Evolutionary conservation across 2,797 vertebrate species (phyloP).

Genomic region (Catamblyrhynchus diadema): DNA sequence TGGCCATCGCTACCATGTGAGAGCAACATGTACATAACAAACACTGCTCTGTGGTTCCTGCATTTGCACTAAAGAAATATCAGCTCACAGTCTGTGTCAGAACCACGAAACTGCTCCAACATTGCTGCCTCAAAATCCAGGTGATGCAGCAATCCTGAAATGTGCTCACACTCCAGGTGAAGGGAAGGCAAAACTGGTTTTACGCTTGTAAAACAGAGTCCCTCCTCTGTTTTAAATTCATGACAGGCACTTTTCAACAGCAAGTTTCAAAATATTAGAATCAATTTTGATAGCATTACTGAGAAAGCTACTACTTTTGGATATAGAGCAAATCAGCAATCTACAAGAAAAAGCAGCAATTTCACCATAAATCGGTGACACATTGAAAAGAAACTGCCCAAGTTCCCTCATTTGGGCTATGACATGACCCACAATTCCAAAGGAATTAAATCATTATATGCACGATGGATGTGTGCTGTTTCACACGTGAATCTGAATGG

Average conservation of each 20-base stretch:
- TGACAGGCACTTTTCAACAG: not conserved
- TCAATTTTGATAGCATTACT: not conserved
- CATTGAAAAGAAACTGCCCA: fast-evolving
- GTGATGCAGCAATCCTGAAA: not conserved
- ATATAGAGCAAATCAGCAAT: not conserved
- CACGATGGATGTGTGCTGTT: not conserved
- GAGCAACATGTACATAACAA: fast-evolving
- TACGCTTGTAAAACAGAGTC: not conserved
- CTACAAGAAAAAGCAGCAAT: not conserved
- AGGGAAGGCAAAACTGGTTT: not conserved
- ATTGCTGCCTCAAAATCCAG: not conserved
- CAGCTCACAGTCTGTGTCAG: not conserved
- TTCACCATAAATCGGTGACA: not conserved
- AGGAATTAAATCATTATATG: not conserved
- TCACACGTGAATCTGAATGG: not conserved
- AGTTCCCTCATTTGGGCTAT: not conserved
- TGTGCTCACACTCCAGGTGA: not conserved
- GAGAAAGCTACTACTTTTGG: not conserved
- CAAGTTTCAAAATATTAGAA: not conserved
- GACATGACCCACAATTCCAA: not conserved
- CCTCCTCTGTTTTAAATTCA: not conserved
- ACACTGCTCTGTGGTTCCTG: not conserved
- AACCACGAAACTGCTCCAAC: not conserved
- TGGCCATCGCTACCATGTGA: fast-evolving
- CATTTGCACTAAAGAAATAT: not conserved